Evolutionary conservation across 2,888 invertebrate species (phyloP).

Genomic region (Drosophila putrida): DNA sequence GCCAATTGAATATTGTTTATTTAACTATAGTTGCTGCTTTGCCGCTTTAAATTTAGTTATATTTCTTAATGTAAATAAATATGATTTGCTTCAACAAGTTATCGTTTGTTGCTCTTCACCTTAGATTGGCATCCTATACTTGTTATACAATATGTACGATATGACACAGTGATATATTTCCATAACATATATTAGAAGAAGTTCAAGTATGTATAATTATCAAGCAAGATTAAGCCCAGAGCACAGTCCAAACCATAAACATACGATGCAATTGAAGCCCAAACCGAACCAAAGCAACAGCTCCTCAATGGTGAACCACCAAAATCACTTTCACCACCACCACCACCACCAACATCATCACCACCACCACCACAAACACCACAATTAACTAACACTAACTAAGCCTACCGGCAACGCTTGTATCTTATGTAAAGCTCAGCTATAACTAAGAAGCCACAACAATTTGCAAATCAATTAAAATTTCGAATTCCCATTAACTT

Average conservation of each 20-base stretch:
- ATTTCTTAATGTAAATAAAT: conserved; percentile 58
- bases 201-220: conserved; percentile 48
- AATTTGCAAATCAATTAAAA: conserved; percentile 66
- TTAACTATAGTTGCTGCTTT: conserved; percentile 76
- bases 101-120: conserved; percentile 33
- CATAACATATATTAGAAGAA: conserved; percentile 66
- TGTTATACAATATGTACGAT: conserved; percentile 84
- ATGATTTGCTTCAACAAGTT: conserved; percentile 43
- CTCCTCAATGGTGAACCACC: neutral
- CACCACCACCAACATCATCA: conserved; percentile 12
- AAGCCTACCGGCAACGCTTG: conserved; percentile 47
- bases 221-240: conserved; percentile 84
- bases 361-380: conserved; percentile 34
- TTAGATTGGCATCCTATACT: conserved; percentile 51
- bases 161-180: conserved; percentile 85
- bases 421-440: conserved; percentile 68
- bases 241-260: conserved; percentile 56
- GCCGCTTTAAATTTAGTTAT: conserved; percentile 70
- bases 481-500: conserved; percentile 18
- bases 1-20: conserved; percentile 58
- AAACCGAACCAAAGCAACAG: conserved; percentile 33
- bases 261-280: conserved; percentile 41
- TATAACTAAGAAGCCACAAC: conserved; percentile 77
- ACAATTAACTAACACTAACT: conserved; percentile 58
- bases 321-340: neutral